Base-by-base conservation (phyloP, 2,797 vertebrate species). In the Cheracebus regulus region DNA sequence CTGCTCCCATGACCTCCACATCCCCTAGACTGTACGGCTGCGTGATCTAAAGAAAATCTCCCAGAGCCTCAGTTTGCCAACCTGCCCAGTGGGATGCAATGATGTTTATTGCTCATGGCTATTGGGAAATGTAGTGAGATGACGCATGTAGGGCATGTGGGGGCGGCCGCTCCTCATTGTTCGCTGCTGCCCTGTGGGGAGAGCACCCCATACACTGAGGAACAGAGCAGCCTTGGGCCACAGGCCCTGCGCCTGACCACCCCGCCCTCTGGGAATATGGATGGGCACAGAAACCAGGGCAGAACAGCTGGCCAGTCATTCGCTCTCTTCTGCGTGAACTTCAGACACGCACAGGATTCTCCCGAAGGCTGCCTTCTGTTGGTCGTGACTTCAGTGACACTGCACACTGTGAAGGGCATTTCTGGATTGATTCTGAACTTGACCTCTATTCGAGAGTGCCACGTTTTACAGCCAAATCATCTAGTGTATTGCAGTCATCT, bases 301-400 rank as follows among this genome's bases (percentile, higher is more conserved):
- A 33, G 57, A 14, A 12, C 7, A 9, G 20, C 41, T 1, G 7
- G 73, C 22, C 70, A 4, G 14, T 41, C 1, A 28, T 14, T 44
- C 4, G 3, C 7, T 7, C 12, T 2, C 12, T 28, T 30, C 79
- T n/a, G 0, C 22, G 1, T 4, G 30, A 10, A 28, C 30, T 10
- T 70, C 41, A 41, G 30, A 28, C 70, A 50, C 26, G 12, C 13
- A 1, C 2, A 5, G 61, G 13, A 3, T 13, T 72, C 52, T 79
- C 84, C n/a, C 41, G 14, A 7, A 7, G 15, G 4, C 41, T 6
- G 44, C 52, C 36, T 58, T 4, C 3, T 9, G 4, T 2, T 61
- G 36, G 39, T 72, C 41, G 7, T 15, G 13, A 6, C 50, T 5
- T 36, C 26, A 2, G 7, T 28, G 85, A 58, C 3, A 9, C 10